Percentiles rank a stretch among this genome's conserved stretches.
phyloP scores from a whole-genome alignment of 2,113 vertebrate species.

The Ailurus styani region DNA sequence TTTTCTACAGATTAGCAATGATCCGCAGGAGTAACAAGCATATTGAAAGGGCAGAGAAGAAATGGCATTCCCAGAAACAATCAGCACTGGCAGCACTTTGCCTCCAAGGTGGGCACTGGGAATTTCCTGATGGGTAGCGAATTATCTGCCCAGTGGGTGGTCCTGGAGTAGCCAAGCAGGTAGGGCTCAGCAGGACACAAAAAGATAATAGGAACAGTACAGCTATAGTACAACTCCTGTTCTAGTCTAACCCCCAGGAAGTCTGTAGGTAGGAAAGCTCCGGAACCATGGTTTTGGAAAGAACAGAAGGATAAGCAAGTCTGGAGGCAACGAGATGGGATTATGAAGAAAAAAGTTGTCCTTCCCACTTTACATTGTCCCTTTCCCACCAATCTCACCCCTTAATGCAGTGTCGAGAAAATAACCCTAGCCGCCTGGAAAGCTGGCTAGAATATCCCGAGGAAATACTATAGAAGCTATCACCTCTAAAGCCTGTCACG shows the following conservation, averaged over 20 bases:
- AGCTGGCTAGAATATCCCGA: background rate
- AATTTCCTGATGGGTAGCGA: background rate
- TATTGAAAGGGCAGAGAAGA: background rate
- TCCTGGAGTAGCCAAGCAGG: background rate
- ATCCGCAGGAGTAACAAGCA: background rate
- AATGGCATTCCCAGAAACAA: background rate
- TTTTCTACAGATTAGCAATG: slow-evolving; percentile 43
- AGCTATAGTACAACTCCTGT: background rate
- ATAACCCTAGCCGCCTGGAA: background rate
- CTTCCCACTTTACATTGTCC: background rate
- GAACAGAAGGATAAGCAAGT: background rate
- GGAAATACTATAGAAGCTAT: background rate
- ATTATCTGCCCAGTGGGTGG: background rate
- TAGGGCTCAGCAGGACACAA: background rate
- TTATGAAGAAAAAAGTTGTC: background rate
- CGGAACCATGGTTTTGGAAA: background rate
- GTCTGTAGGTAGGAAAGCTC: background rate
- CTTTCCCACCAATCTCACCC: background rate
- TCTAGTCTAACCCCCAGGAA: background rate
- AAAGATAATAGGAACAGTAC: background rate
- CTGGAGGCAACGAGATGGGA: background rate
- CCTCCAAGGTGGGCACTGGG: background rate
- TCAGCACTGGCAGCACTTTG: background rate
- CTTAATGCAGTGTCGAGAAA: background rate
- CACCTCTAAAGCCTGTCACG: background rate